phyloP scores from a whole-genome alignment of 1,140 invertebrate genomes.

The Scaptomyza graminum region DNA sequence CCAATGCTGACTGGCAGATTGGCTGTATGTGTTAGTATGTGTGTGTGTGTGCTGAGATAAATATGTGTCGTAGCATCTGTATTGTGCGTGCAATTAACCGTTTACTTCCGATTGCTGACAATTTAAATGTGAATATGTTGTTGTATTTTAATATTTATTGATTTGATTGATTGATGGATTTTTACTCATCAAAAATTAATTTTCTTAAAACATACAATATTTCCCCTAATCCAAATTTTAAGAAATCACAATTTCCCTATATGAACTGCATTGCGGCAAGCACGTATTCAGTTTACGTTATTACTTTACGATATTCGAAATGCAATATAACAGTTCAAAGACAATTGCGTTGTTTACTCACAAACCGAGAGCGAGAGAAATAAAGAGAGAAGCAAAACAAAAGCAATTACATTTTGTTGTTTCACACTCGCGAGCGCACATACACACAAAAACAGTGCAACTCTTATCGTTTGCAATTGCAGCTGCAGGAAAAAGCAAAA shows the following conservation, averaged over 20 bases:
- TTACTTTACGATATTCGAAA: constrained; percentile 29
- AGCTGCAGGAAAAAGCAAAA: constrained; percentile 51
- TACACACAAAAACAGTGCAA: constrained; percentile 15
- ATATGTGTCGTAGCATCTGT: constrained; percentile 43
- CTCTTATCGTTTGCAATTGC: constrained; percentile 52
- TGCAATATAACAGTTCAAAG: constrained; percentile 31
- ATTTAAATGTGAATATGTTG: background rate
- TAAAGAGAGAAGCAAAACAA: constrained; percentile 37
- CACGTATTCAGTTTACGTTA: constrained; percentile 25
- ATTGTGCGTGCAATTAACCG: constrained; percentile 44
- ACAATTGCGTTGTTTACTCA: constrained; percentile 31
- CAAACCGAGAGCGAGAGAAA: constrained; percentile 3
- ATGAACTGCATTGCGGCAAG: background rate
- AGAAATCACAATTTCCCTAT: background rate
- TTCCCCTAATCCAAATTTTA: too few relatives aligned
- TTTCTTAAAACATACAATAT: too few relatives aligned
- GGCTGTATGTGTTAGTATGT: constrained; percentile 19
- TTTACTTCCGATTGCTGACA: constrained; percentile 1
- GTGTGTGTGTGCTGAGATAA: constrained; percentile 36
- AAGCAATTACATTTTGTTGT: constrained; percentile 56
- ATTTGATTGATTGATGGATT: too few relatives aligned
- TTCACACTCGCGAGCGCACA: constrained; percentile 25
- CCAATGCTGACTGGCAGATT: background rate
- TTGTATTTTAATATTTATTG: background rate
- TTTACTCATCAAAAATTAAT: too few relatives aligned